Evolutionary conservation across 1,140 invertebrate species (phyloP).

Genomic region (Macrostomum lignano): DNA sequence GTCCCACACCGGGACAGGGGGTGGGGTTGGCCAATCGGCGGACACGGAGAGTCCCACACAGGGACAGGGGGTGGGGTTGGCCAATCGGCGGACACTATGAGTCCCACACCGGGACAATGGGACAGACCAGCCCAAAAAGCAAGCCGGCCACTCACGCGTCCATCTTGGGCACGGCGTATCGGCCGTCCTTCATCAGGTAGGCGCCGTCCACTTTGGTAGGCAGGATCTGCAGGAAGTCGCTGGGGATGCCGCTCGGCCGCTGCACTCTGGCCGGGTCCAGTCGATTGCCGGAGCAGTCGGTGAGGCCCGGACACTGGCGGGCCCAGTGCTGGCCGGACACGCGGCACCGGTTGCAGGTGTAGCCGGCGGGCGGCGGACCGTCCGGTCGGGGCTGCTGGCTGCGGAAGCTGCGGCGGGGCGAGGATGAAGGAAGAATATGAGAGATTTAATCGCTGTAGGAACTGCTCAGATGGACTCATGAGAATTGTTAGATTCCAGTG

Average conservation of each 20-base stretch:
- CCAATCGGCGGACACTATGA: too few species aligned
- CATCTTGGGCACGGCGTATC: constrained; percentile 4
- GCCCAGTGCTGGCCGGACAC: constrained; percentile 5
- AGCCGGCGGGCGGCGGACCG: constrained; percentile 1
- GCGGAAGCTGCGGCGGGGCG: too few species aligned
- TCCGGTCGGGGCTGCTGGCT: constrained; percentile 4
- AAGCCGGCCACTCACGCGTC: constrained; percentile 3
- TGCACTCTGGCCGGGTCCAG: constrained; percentile 4
- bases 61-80: too few species aligned
- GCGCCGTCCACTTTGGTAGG: constrained; percentile 1
- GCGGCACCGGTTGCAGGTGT: constrained; percentile 3
- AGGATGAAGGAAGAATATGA: too few species aligned
- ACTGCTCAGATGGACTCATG: too few species aligned
- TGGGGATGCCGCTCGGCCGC: constrained; percentile 4
- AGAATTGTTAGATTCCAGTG: too few species aligned
- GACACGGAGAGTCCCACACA: too few species aligned
- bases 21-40: too few species aligned
- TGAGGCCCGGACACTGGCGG: constrained; percentile 4
- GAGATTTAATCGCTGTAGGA: too few species aligned
- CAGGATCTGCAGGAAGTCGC: constrained; percentile 4
- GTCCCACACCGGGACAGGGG: too few species aligned
- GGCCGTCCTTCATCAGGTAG: constrained; percentile 2
- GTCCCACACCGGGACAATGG: too few species aligned
- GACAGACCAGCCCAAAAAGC: too few species aligned
- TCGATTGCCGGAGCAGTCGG: neutral